Conservation (phyloP, 2,888 invertebrate genomes). For the Epirrhoe tristata region DNA sequence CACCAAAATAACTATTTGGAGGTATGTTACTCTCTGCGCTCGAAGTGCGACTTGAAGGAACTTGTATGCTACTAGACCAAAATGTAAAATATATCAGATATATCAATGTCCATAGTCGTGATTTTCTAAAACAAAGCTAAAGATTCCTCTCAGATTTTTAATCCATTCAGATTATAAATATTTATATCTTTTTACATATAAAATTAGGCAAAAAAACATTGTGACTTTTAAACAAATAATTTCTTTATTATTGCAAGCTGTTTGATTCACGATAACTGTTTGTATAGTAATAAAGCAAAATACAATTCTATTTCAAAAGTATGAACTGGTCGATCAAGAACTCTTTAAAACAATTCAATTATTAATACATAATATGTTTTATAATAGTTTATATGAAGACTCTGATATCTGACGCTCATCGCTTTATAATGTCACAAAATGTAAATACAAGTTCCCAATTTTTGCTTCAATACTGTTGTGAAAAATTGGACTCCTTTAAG, state of each 20-base stretch:
- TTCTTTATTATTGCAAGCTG: no score
- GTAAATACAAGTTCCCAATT: slow-evolving; percentile 1
- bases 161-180: neutral
- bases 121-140: neutral
- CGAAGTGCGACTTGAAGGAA: slow-evolving; percentile 10
- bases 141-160: neutral
- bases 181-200: no score
- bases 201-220: no score
- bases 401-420: neutral
- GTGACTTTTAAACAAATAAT: no score
- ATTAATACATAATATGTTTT: no score
- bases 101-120: neutral
- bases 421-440: neutral
- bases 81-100: neutral
- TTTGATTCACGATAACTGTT: no score
- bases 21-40: slow-evolving; percentile 47
- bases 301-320: no score
- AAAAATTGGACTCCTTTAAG: slow-evolving; percentile 6
- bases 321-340: no score
- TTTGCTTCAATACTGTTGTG: neutral
- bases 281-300: no score
- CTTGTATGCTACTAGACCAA: neutral
- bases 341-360: no score
- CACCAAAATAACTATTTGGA: slow-evolving; percentile 60
- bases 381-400: no score